Percentiles rank a stretch among this genome's conserved stretches.
Evolutionary conservation across 2,888 invertebrate species (phyloP).

Genomic region (Stramonita haemastoma): DNA sequence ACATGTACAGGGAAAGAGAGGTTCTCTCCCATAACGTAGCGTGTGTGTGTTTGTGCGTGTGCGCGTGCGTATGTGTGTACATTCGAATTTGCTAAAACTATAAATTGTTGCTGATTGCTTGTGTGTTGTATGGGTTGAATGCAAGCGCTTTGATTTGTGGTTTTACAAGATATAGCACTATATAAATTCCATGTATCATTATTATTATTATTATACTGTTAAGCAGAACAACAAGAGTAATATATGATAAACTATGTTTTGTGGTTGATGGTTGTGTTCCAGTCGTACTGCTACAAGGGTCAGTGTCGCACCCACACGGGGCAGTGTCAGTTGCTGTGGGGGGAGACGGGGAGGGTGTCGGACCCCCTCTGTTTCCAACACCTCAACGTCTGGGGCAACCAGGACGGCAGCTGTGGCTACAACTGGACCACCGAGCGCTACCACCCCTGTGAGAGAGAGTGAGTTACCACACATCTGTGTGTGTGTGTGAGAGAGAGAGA

Average conservation of each 20-base stretch:
- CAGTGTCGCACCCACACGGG: conserved; percentile 91
- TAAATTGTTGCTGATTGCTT: too few relatives aligned
- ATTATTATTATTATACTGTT: background rate
- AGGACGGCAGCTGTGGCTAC: conserved; percentile 96
- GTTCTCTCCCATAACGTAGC: conserved; percentile 41
- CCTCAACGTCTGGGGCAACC: conserved; percentile 72
- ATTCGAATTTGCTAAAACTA: too few relatives aligned
- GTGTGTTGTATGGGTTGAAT: too few relatives aligned
- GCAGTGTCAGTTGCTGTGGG: conserved; percentile 96
- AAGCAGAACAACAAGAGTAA: too few relatives aligned
- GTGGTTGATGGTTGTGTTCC: conserved; percentile 50
- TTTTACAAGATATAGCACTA: too few relatives aligned
- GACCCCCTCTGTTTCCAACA: conserved; percentile 72
- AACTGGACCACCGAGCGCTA: conserved; percentile 86
- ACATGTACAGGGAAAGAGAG: too few relatives aligned
- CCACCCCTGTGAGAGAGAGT: conserved; percentile 85
- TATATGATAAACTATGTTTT: background rate
- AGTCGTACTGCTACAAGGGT: conserved; percentile 94
- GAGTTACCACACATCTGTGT: conserved; percentile 76
- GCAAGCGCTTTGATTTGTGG: too few relatives aligned
- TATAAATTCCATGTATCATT: too few relatives aligned
- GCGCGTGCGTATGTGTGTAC: too few relatives aligned
- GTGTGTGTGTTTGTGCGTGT: background rate
- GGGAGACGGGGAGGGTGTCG: conserved; percentile 78
- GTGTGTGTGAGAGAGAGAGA: too few relatives aligned